Evolutionary conservation across 2,113 vertebrate genomes (phyloP), one percentile per base, ranked within the genome.

Genomic region (Platysternon megacephalum): DNA sequence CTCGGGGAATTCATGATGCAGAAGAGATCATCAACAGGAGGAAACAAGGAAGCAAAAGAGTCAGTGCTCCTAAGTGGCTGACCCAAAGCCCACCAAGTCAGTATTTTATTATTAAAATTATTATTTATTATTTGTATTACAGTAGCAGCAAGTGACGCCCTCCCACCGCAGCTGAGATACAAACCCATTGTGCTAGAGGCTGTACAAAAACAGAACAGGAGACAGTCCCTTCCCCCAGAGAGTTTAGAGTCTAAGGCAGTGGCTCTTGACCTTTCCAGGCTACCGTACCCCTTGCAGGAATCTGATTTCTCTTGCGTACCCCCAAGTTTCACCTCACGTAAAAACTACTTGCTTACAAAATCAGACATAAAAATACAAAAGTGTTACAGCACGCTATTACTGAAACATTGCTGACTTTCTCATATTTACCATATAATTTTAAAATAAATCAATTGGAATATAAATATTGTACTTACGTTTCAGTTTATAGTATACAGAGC

Each of bases 1-100:
- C 96, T 83, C n/a, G 88, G 96, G 96, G 96, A 97, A 94, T 84
- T 97, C 96, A 52, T 94, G 96, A 95, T 81, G 94, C 88, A 91
- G 89, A 93, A 97, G 91, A 16, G 95, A 65, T 91, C 87, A 83
- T 58, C 92, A 91, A 2, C 84, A 1, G 0, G 65, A 84, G 96
- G 96, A 97, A 95, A 95, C 91, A 92, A 95, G 93, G 95, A 92
- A 93, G 96, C 91, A 88, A 96, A 86, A 89, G 94, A 88, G 85
- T 92, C 91, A 85, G 48, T 1, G 5, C n/a, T 94, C 79, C 87
- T 58, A 91, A 91, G 96, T 87, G 78, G 93, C 89, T 82, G 91
- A 95, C 92, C 96, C 90, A 82, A 93, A 91, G 82, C 90, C 90
- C 94, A 94, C 92, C 91, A 97, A 97, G 87, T 91, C 93, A 92